Conservation (phyloP, 2,797 vertebrate genomes). For the Sylvilagus floridanus region DNA sequence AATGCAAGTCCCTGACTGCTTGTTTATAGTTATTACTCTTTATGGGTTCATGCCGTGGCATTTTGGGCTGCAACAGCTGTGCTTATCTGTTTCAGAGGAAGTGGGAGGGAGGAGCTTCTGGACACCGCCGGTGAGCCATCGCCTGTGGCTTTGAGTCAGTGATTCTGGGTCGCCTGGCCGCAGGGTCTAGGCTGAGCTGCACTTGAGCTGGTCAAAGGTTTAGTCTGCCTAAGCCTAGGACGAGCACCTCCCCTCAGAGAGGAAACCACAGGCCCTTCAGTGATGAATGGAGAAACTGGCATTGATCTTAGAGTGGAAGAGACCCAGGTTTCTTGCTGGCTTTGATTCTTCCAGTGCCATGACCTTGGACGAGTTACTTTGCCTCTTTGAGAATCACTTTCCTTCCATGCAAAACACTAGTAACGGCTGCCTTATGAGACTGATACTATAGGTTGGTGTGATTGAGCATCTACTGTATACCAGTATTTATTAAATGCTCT, state of each 20-base stretch:
- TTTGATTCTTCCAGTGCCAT: not conserved
- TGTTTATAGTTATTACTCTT: conserved; percentile 77
- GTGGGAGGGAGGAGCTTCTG: conserved; percentile 67
- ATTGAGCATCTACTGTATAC: not conserved
- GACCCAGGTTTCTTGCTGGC: not conserved
- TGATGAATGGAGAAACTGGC: not conserved
- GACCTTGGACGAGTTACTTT: not conserved
- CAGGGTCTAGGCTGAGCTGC: not conserved
- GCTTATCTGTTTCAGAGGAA: conserved; percentile 79
- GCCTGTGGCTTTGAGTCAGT: conserved; percentile 70
- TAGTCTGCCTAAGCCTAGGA: not conserved
- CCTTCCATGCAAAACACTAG: not conserved
- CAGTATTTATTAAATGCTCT: not conserved
- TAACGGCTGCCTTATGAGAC: not conserved
- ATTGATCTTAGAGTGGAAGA: not conserved
- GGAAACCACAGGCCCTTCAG: not conserved
- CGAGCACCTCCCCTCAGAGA: not conserved
- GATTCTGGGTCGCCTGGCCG: not conserved
- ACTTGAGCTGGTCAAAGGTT: not conserved
- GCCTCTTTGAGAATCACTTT: not conserved
- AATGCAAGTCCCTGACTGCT: not conserved
- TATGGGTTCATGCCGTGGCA: conserved; percentile 47
- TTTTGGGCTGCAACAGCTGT: conserved; percentile 23
- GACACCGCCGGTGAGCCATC: conserved; percentile 36
- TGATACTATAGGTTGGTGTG: not conserved